Evolutionary conservation across 2,888 invertebrate species (phyloP).

Genomic region (Phyllotreta striolata): DNA sequence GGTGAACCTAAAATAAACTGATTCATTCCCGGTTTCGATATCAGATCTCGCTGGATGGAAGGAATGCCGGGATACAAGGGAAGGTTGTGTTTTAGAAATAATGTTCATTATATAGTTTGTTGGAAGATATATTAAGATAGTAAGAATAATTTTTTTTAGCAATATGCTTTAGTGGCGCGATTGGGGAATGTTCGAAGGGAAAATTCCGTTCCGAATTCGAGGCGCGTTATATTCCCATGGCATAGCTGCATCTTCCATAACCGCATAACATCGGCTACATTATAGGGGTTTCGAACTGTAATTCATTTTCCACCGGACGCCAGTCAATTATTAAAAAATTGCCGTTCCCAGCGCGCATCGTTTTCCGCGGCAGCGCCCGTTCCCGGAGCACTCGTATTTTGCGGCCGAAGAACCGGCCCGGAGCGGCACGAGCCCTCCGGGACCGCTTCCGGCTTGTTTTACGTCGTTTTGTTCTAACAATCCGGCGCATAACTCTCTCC

Average conservation of each 20-base stretch:
- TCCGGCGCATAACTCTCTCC: conserved; percentile 59
- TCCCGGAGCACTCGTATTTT: conserved; percentile 63
- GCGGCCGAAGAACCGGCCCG: conserved; percentile 54
- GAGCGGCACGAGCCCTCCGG: conserved; percentile 55
- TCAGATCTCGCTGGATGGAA: too few species aligned
- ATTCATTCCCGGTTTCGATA: too few species aligned
- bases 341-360: conserved; percentile 63
- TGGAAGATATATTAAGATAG: too few species aligned
- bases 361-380: conserved; percentile 57
- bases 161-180: too few species aligned
- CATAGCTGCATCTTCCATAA: conserved; percentile 56
- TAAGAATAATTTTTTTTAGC: too few species aligned
- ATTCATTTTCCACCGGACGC: conserved; percentile 65
- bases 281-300: conserved; percentile 56
- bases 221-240: conserved; percentile 51
- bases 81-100: too few species aligned
- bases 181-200: too few species aligned
- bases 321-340: conserved; percentile 66
- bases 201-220: conserved; percentile 51
- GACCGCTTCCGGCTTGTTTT: conserved; percentile 63
- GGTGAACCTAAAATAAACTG: conserved; percentile 38
- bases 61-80: too few species aligned
- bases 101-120: too few species aligned
- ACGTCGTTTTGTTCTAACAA: conserved; percentile 65
- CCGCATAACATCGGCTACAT: conserved; percentile 54